Evolutionary conservation across 2,113 vertebrate genomes (phyloP).

Genomic region (Dryoscopus gambensis): DNA sequence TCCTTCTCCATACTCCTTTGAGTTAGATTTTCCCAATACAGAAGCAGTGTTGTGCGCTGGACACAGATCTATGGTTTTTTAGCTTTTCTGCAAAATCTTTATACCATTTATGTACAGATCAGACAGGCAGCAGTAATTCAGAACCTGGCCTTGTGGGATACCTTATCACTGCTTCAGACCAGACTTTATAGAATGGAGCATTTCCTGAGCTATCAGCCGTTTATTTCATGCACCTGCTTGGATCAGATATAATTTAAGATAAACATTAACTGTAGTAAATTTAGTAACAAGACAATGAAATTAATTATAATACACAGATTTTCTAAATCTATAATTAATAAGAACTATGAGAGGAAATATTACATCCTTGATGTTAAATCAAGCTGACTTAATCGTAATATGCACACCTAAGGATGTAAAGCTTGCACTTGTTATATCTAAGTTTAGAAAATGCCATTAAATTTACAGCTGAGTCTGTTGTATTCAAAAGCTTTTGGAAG

Average conservation of each 20-base stretch:
- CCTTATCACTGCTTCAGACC: background rate
- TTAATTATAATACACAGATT: background rate
- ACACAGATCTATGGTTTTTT: background rate
- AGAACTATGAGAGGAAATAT: background rate
- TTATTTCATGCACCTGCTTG: background rate
- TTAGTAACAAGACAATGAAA: background rate
- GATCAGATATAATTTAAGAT: background rate
- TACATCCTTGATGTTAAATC: background rate
- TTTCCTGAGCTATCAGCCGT: background rate
- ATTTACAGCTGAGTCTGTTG: background rate
- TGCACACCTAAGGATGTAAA: background rate
- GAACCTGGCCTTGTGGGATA: background rate
- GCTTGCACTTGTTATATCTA: background rate
- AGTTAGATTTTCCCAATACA: background rate
- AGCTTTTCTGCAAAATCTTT: background rate
- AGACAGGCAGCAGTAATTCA: background rate
- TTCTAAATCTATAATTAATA: background rate
- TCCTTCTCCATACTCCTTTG: background rate
- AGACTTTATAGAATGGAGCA: background rate
- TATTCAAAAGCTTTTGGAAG: background rate
- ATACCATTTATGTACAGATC: fast-evolving
- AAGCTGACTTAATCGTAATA: background rate
- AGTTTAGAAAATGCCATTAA: background rate
- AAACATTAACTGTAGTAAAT: background rate
- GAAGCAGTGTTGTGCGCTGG: background rate